Evolutionary conservation across 2,888 invertebrate genomes (phyloP).

Genomic region (Drosophila paranaensis): DNA sequence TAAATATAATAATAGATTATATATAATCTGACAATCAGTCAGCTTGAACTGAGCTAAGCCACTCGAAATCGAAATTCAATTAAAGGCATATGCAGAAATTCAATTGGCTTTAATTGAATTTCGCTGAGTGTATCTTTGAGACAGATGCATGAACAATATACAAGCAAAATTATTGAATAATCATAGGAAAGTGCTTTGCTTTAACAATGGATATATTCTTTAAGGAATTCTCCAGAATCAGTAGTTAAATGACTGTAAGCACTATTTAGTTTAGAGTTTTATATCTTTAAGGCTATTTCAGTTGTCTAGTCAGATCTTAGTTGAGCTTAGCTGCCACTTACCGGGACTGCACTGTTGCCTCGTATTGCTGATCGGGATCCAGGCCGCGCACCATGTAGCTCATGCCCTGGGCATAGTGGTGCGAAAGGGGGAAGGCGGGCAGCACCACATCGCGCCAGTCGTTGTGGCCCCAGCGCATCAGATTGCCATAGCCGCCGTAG

Average conservation of each 20-base stretch:
- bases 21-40: no score
- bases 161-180: not conserved
- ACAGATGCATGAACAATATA: not conserved
- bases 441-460: conserved; percentile 87
- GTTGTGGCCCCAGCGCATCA: conserved; percentile 85
- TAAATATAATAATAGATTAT: no score
- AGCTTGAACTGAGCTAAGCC: not conserved
- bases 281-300: no score
- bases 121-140: not conserved
- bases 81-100: no score
- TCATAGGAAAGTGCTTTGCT: not conserved
- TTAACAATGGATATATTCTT: not conserved
- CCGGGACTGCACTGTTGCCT: conserved; percentile 88
- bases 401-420: conserved; percentile 87
- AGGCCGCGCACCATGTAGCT: conserved; percentile 88
- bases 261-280: no score
- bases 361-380: conserved; percentile 88
- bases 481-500: conserved; percentile 82
- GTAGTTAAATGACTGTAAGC: not conserved
- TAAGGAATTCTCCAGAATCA: not conserved
- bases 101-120: no score
- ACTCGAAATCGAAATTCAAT: no score
- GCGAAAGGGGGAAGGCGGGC: conserved; percentile 86
- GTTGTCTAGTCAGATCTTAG: no score
- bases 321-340: conserved; percentile 61